Base-by-base conservation (phyloP, 2,797 vertebrate genomes). In the Mus caroli region DNA sequence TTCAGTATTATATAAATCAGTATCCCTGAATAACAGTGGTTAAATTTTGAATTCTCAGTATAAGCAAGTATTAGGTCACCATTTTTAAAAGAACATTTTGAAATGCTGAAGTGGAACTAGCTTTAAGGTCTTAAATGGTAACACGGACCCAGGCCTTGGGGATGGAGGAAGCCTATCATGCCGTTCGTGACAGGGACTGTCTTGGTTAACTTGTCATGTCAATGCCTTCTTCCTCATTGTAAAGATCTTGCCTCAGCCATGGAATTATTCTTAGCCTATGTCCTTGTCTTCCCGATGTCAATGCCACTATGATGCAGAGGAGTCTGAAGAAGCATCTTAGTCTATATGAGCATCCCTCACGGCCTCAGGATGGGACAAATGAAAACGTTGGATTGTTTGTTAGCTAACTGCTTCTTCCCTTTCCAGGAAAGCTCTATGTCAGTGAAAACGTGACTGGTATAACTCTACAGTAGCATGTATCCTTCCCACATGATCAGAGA, bases 31-130 rank as follows among this genome's bases (percentile, higher is more conserved):
- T 34, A 80, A 90, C 67, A 40, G 73, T 76, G 94, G 75, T 73
- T 89, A 86, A 87, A 71, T 73, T 91, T 94, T 71, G 71, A 77
- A 80, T 56, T 84, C 60, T 50, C 43, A 83, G 60, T 28, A 52
- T 71, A 86, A 75, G 17, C 34, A 69, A 89, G 1, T 78, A 78
- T 85, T 94, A 88, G 37, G 12, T 78, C 83, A 85, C 71, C 17
- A 37, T 5, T 91, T 92, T 86, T n/a, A 92, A 67, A 92, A 54
- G 71, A 85, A 60, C 26, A 58, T 46, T 84, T 71, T 91, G 76
- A 86, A 87, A 43, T 22, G n/a, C 26, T 58, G 17, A 75, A 22
- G 28, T 92, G 19, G 60, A 92, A 89, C 86, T 58, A 22, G 28
- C 37, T 64, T 24, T 26, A 60, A n/a, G 54, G n/a, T 31, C 24